These are phyloP conservation scores for Himantopus leucocephalus DNA, from an alignment of 2,113 vertebrate genomes.

Conservation along the genomic window DNA sequence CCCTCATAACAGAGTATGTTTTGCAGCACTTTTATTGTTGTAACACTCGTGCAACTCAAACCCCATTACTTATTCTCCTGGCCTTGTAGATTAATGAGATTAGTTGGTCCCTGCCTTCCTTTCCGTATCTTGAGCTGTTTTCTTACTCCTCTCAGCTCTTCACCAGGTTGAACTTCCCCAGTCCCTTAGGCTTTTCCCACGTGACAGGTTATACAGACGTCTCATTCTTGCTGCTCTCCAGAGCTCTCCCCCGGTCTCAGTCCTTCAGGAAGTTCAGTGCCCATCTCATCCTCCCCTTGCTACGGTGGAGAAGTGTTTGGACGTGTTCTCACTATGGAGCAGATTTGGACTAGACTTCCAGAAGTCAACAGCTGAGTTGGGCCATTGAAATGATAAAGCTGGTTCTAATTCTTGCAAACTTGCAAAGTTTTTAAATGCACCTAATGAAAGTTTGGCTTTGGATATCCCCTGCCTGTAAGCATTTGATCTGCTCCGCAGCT, in stretches of 20 bases:
- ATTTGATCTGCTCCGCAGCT: neutral
- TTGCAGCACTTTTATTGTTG: neutral
- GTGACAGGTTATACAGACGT: neutral
- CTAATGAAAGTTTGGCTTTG: neutral
- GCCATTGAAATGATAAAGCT: neutral
- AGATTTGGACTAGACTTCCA: neutral
- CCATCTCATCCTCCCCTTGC: neutral
- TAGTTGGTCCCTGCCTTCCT: neutral
- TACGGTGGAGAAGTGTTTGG: neutral
- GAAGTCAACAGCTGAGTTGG: neutral
- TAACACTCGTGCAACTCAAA: neutral
- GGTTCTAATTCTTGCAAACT: neutral
- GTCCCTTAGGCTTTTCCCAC: neutral
- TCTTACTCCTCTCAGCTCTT: neutral
- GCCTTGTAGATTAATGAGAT: neutral
- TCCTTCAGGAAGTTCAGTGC: neutral
- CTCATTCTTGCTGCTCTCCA: neutral
- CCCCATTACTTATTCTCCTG: neutral
- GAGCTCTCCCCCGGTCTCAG: neutral
- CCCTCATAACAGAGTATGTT: neutral
- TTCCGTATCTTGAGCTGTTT: neutral
- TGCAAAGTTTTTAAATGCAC: neutral
- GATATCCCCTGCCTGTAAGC: neutral
- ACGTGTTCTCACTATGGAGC: accelerated
- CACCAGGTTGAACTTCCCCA: neutral